These are phyloP conservation scores for Cassiopea xamachana DNA, from an alignment of 30 jellyfish, hydroid and myxozoan species.

Conservation along the genomic window DNA sequence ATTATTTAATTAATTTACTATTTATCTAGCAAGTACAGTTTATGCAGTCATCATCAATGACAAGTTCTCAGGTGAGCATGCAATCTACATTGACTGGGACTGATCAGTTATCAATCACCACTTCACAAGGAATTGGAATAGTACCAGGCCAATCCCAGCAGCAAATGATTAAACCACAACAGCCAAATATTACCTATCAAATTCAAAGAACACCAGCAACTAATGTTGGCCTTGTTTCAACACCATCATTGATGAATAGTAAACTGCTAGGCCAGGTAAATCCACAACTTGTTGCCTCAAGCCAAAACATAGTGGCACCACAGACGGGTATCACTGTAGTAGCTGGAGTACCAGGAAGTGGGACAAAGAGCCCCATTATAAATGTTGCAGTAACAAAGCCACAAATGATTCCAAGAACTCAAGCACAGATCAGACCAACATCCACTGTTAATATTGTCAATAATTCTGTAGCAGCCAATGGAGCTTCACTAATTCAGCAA, in stretches of 20 bases:
- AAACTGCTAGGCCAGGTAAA: conserved; percentile 37
- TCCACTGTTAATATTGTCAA: conserved; percentile 36
- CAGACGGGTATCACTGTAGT: conserved; percentile 47
- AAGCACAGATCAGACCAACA: conserved; percentile 18
- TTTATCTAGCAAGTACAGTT: conserved; percentile 24
- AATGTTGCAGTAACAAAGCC: conserved; percentile 39
- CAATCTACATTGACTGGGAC: conserved; percentile 47
- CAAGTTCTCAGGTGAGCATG: conserved; percentile 46
- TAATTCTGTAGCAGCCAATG: conserved; percentile 33
- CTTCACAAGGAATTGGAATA: conserved; percentile 56
- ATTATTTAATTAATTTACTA: no score
- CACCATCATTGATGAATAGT: conserved; percentile 30
- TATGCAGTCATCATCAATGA: conserved; percentile 45
- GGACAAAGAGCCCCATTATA: conserved; percentile 24
- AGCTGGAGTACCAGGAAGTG: conserved; percentile 39
- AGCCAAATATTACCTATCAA: conserved; percentile 48
- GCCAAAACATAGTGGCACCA: conserved; percentile 10
- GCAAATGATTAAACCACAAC: conserved; percentile 58
- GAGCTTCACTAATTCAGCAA: conserved; percentile 47
- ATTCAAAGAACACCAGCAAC: conserved; percentile 52
- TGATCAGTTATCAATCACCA: conserved; percentile 43
- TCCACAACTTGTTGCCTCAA: conserved; percentile 46
- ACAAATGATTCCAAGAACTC: conserved; percentile 21
- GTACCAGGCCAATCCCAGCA: conserved; percentile 47
- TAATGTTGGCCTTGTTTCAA: conserved; percentile 15